Percentiles rank a stretch among this genome's conserved stretches.
phyloP scores from a whole-genome alignment of 2,113 vertebrate species.

The Penelope pileata region DNA sequence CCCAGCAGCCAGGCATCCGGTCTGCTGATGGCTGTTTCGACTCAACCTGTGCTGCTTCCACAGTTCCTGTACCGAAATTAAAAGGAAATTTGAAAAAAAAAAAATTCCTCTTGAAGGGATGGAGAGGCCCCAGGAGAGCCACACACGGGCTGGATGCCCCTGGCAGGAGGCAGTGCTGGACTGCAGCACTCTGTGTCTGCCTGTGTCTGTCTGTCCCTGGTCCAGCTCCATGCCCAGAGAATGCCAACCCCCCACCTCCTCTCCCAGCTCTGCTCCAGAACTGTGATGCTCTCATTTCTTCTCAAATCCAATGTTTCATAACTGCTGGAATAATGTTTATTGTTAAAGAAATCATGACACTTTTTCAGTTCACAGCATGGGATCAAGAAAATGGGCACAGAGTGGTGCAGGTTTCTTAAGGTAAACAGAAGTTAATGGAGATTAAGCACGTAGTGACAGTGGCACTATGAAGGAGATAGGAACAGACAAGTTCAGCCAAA shows the following conservation, averaged over 20 bases:
- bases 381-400: not conserved
- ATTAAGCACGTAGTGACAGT: not conserved
- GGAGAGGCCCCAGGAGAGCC: not conserved
- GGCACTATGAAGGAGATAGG: rapidly evolving
- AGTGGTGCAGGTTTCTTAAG: not conserved
- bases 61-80: not conserved
- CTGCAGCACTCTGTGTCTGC: not conserved
- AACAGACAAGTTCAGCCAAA: not conserved
- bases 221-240: not conserved
- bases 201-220: not conserved
- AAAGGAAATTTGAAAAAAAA: not conserved
- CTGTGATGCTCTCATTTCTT: not conserved
- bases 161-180: not conserved
- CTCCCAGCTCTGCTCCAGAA: not conserved
- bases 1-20: not conserved
- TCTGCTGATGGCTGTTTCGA: not conserved
- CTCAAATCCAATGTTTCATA: not conserved
- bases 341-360: not conserved
- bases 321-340: not conserved
- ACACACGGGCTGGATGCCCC: not conserved
- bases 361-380: not conserved
- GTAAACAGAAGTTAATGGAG: not conserved
- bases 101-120: not conserved
- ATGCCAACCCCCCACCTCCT: not conserved
- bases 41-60: not conserved